A percentile compares a stretch with the other conserved stretches of the same genome.
phyloP scores from a whole-genome alignment of 2,113 vertebrate species.

The Cromileptes altivelis region DNA sequence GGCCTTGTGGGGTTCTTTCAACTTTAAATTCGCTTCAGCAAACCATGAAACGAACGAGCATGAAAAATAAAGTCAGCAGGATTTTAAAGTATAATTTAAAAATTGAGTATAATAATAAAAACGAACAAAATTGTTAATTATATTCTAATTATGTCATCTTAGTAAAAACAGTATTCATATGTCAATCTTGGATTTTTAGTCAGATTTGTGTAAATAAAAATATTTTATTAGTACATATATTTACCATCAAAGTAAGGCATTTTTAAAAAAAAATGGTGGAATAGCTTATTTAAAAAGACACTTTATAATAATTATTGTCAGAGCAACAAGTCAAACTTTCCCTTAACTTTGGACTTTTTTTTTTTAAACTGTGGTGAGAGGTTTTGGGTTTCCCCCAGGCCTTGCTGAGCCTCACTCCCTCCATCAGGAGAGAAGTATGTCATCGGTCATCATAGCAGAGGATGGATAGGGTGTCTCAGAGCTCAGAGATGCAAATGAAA shows the following conservation, averaged over 20 bases:
- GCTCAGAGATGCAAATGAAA: constrained; percentile 66
- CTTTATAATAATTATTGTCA: not conserved
- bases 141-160: not conserved
- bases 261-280: not conserved
- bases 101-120: not conserved
- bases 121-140: not conserved
- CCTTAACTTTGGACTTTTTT: constrained; percentile 23
- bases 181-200: not conserved
- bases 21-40: constrained; percentile 5
- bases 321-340: constrained; percentile 45
- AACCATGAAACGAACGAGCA: not conserved
- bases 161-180: not conserved
- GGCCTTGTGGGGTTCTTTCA: constrained; percentile 13
- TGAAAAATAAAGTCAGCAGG: not conserved
- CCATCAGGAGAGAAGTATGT: constrained; percentile 59
- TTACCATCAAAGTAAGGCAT: not conserved
- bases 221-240: not conserved
- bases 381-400: constrained; percentile 64
- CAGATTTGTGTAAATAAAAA: not conserved
- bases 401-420: constrained; percentile 41
- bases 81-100: not conserved
- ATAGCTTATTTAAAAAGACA: not conserved
- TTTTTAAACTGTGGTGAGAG: constrained; percentile 12
- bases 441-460: constrained; percentile 74
- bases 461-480: constrained; percentile 67